Evolutionary conservation across 2,113 vertebrate genomes (phyloP).

Genomic region (Uropsilus gracilis): DNA sequence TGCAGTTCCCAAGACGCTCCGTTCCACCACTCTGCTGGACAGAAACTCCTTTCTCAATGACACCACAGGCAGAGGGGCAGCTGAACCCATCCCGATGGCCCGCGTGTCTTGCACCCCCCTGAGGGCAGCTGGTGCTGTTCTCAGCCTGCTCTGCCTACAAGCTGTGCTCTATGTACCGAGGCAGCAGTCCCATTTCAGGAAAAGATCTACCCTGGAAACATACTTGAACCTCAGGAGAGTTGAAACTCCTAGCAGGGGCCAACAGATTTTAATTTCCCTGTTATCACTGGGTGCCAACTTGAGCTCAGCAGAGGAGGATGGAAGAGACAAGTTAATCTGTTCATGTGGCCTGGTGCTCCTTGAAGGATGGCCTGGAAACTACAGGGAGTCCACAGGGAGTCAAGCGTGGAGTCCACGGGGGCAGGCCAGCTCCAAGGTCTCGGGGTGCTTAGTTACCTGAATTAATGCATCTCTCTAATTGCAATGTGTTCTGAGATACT

Average conservation of each 20-base stretch:
- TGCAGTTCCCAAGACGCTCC: slow-evolving; percentile 86
- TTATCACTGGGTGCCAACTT: not conserved
- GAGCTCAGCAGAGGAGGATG: not conserved
- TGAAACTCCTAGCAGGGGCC: not conserved
- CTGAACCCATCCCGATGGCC: not conserved
- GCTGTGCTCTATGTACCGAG: not conserved
- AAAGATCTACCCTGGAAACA: not conserved
- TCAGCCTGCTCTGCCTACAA: not conserved
- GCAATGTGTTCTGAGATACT: not conserved
- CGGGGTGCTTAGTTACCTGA: not conserved
- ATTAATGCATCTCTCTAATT: not conserved
- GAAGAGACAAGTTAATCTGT: not conserved
- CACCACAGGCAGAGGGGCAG: not conserved
- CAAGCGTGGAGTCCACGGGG: not conserved
- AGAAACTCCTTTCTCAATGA: slow-evolving; percentile 87
- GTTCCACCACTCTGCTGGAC: slow-evolving; percentile 87
- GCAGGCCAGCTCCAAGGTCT: fast-evolving
- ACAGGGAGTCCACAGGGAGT: not conserved
- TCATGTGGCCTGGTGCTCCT: not conserved
- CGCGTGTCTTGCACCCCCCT: fast-evolving
- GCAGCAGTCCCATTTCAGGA: not conserved
- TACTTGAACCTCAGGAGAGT: not conserved
- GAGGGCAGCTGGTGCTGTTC: not conserved
- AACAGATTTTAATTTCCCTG: not conserved
- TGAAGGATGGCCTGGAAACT: not conserved